Evolutionary conservation across 2,888 invertebrate genomes (phyloP).

Genomic region (Cerastis rubricosa): DNA sequence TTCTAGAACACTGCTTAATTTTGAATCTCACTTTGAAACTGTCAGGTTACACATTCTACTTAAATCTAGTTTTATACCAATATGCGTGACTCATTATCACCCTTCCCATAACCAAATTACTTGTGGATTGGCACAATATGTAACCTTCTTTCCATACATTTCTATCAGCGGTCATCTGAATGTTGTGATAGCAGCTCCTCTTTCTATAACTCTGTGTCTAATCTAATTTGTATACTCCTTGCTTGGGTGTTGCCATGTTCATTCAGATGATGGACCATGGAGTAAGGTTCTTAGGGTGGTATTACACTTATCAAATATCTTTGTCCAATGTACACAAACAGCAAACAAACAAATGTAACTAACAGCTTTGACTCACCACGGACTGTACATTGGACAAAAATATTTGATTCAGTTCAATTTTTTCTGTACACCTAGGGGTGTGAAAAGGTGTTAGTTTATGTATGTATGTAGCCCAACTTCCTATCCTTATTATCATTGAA

Average conservation of each 20-base stretch:
- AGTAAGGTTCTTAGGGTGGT: too few species aligned
- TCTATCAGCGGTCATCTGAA: neutral
- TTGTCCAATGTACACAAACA: too few species aligned
- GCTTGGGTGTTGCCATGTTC: too few species aligned
- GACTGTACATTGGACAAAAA: too few species aligned
- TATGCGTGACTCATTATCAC: neutral
- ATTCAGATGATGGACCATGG: too few species aligned
- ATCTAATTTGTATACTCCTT: too few species aligned
- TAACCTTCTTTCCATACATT: neutral
- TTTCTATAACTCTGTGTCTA: neutral
- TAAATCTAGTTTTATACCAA: neutral
- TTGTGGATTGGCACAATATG: neutral
- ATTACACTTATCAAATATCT: too few species aligned
- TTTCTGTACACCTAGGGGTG: too few species aligned
- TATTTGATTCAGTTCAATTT: too few species aligned
- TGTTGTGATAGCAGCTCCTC: neutral
- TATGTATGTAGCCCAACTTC: slow-evolving; percentile 1
- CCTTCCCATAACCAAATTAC: neutral
- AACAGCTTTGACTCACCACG: too few species aligned
- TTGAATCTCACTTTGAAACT: neutral
- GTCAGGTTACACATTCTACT: neutral
- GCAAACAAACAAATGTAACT: too few species aligned
- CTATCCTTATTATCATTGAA: slow-evolving; percentile 1
- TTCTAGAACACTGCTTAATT: neutral
- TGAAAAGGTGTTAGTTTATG: too few species aligned